Base-by-base conservation (phyloP, 2,888 invertebrate species). In the Trissolcus brochymenae region DNA sequence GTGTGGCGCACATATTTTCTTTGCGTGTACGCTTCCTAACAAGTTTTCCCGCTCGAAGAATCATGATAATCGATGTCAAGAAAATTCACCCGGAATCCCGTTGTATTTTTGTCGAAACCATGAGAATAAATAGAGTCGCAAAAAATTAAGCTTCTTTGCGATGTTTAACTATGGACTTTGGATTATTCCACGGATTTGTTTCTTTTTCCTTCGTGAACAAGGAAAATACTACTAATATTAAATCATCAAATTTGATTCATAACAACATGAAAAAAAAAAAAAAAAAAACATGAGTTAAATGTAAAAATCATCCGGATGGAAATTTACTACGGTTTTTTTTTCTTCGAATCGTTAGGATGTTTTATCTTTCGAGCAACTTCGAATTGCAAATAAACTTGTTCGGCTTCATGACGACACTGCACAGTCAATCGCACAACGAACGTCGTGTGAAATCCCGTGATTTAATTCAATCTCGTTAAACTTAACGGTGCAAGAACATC, bases 391-490 rank as follows among this genome's bases (percentile, higher is more conserved):
- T 35, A 35, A 35, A 35, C 35, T 35, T 35, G 35, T 35, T 35
- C 35, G 11, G 35, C 35, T 70, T 76, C 60, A 51, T 56, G 65
- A 59, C 60, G 55, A 65, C 57, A 40, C 53, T 71, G 46, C 35
- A 62, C 76, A 67, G 54, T 67, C 72, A 73, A 77, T 77, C 64
- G 71, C 71, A 71, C 76, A 61, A 53, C 65, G 76, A 76, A 76
- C 66, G 62, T 57, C 55, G 67, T 76, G 72, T 76, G 67, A 76
- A 76, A 67, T 76, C 62, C 67, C 43, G 54, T 55, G 59, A 73
- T 73, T 73, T 77, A 73, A 77, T 77, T 73, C 65, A 72, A 67
- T 76, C 76, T 72, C 76, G 76, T 77, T 77, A 77, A 77, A 73
- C 55, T 68, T 72, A 77, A 77, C 77, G 25, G 61, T 41, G 73